Evolutionary conservation across 2,797 vertebrate species (phyloP).

Genomic region (Poeciliopsis infans): DNA sequence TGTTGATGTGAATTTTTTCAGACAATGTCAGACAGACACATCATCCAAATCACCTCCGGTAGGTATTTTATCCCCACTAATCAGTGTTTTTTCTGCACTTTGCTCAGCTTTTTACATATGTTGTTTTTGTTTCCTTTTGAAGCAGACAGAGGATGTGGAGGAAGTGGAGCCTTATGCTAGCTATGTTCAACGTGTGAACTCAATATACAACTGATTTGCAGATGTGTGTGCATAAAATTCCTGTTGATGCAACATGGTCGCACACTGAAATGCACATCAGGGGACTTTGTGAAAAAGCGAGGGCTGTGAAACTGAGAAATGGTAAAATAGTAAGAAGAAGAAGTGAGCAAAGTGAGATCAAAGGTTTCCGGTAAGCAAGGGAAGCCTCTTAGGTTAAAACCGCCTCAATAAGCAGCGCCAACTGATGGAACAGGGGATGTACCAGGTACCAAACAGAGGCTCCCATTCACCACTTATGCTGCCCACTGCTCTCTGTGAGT

Average conservation of each 20-base stretch:
- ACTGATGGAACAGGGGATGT: constrained; percentile 39
- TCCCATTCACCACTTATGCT: background rate
- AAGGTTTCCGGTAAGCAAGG: constrained; percentile 28
- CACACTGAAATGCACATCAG: constrained; percentile 9
- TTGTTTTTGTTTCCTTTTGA: constrained; percentile 6
- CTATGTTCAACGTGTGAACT: constrained; percentile 83
- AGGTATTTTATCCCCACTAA: constrained; percentile 4
- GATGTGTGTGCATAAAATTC: constrained; percentile 53
- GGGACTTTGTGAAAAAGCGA: constrained; percentile 33
- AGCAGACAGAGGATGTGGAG: constrained; percentile 71
- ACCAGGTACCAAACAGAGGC: background rate
- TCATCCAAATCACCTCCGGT: constrained; percentile 66
- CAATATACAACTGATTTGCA: constrained; percentile 81
- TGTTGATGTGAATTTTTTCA: constrained; percentile 34
- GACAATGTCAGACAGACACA: constrained; percentile 25
- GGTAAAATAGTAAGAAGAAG: constrained; percentile 31
- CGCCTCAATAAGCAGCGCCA: background rate
- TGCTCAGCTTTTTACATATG: background rate
- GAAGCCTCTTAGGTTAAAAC: constrained; percentile 22
- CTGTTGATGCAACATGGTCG: constrained; percentile 20
- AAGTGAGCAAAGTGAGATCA: constrained; percentile 14
- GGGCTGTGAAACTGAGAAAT: constrained; percentile 51
- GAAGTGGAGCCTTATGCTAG: constrained; percentile 82
- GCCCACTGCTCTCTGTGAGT: constrained; percentile 28
- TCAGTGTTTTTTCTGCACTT: background rate